phyloP scores from a whole-genome alignment of 2,797 vertebrate genomes.

The Lophius americanus region DNA sequence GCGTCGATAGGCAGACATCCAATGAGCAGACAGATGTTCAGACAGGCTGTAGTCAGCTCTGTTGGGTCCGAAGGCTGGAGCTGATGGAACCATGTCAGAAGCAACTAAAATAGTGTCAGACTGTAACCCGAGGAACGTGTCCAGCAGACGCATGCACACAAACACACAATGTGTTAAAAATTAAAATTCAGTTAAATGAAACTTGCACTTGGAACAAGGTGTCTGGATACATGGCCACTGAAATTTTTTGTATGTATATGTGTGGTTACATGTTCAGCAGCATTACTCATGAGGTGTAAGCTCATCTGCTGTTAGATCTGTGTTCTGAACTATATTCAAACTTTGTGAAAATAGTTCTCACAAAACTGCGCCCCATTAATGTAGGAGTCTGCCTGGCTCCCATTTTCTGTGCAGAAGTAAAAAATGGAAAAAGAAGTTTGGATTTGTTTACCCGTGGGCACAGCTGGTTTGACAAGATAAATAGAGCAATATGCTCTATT shows the following conservation, averaged over 20 bases:
- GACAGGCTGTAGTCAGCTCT: slow-evolving; percentile 23
- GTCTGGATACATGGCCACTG: slow-evolving; percentile 22
- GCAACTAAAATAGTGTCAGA: slow-evolving; percentile 64
- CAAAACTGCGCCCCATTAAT: slow-evolving; percentile 49
- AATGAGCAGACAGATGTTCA: slow-evolving; percentile 50
- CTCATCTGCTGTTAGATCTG: slow-evolving; percentile 65
- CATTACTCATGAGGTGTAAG: slow-evolving; percentile 65
- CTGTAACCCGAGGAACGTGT: slow-evolving; percentile 47
- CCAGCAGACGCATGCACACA: slow-evolving; percentile 25
- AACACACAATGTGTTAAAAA: slow-evolving; percentile 45
- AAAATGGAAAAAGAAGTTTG: slow-evolving; percentile 28
- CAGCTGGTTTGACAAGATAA: slow-evolving; percentile 7
- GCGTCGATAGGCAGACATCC: slow-evolving; percentile 57
- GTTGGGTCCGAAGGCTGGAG: slow-evolving; percentile 18
- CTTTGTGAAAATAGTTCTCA: slow-evolving; percentile 67
- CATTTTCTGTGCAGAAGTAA: slow-evolving; percentile 25
- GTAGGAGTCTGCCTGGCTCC: slow-evolving; percentile 47
- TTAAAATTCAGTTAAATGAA: slow-evolving; percentile 54
- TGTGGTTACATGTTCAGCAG: slow-evolving; percentile 31
- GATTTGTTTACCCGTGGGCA: slow-evolving; percentile 49
- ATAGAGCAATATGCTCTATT: slow-evolving; percentile 1
- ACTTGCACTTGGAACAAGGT: slow-evolving; percentile 36
- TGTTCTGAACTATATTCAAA: neutral
- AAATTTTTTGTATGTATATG: slow-evolving; percentile 21
- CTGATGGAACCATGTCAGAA: slow-evolving; percentile 31